Evolutionary conservation across 2,888 invertebrate species (phyloP).

Genomic region (Mimas tiliae): DNA sequence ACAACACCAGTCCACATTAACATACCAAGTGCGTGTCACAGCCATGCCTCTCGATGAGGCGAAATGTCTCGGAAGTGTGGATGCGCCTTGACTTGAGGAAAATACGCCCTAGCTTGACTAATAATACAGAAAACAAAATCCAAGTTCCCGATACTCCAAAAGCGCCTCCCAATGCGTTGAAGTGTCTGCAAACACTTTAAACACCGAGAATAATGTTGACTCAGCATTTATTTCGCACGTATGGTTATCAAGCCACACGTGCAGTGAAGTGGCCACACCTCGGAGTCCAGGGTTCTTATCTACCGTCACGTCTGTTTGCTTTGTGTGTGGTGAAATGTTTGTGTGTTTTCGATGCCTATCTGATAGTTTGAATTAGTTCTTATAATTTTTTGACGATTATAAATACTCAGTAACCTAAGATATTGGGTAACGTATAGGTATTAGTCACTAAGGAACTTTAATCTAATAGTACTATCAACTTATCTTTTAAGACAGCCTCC

Average conservation of each 20-base stretch:
- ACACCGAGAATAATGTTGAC: constrained; percentile 13
- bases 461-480: too few species aligned
- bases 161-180: constrained; percentile 8
- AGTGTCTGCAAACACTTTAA: background rate
- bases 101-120: background rate
- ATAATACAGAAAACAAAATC: background rate
- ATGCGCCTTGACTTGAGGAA: background rate
- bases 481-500: too few species aligned
- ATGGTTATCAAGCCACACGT: constrained; percentile 11
- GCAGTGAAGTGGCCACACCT: constrained; percentile 21
- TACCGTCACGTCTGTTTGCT: constrained; percentile 13
- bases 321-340: constrained; percentile 12
- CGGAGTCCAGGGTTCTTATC: constrained; percentile 18
- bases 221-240: constrained; percentile 19
- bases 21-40: too few species aligned
- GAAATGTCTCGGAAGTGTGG: background rate
- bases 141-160: background rate
- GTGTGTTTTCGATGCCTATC: background rate
- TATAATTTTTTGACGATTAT: too few species aligned
- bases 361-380: too few species aligned
- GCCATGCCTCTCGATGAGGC: too few species aligned
- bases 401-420: too few species aligned
- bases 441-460: too few species aligned
- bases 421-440: too few species aligned
- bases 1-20: too few species aligned